A percentile compares a stretch with the other conserved stretches of the same genome.
Conservation (phyloP, 1,140 invertebrate species). For the Elysia chlorotica region DNA sequence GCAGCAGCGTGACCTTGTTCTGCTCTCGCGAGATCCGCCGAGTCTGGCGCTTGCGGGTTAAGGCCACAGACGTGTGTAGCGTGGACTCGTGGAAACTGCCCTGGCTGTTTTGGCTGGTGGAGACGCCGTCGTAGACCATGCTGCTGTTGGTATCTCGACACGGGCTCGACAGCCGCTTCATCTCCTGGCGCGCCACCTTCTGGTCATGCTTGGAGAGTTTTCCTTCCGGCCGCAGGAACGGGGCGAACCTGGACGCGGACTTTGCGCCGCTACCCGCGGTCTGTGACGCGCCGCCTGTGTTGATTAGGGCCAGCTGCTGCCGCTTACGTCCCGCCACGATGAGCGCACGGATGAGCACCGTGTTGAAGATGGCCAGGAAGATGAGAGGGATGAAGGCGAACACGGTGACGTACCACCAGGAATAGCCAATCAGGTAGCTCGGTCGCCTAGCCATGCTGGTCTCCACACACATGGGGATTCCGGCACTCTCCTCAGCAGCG, state of each 20-base stretch:
- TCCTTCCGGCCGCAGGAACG: not conserved
- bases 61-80: not conserved
- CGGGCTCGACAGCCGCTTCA: too few species aligned
- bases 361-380: slow-evolving; percentile 73
- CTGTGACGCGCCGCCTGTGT: not conserved
- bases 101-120: not conserved
- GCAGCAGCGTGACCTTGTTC: slow-evolving; percentile 71
- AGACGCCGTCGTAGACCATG: not conserved
- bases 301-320: slow-evolving; percentile 64
- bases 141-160: too few species aligned
- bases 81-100: not conserved
- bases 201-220: not conserved
- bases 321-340: slow-evolving; percentile 66
- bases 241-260: not conserved
- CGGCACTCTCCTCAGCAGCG: too few species aligned
- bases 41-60: not conserved
- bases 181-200: not conserved
- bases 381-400: slow-evolving; percentile 73
- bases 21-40: slow-evolving; percentile 25
- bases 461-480: slow-evolving; percentile 42
- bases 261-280: not conserved
- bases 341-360: slow-evolving; percentile 72
- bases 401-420: slow-evolving; percentile 69
- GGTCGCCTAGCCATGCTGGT: slow-evolving; percentile 56
- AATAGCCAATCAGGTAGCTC: slow-evolving; percentile 69